Evolutionary conservation across 1,140 invertebrate genomes (phyloP), one percentile per base, ranked within the genome.

Genomic region (Bombus consobrinus): DNA sequence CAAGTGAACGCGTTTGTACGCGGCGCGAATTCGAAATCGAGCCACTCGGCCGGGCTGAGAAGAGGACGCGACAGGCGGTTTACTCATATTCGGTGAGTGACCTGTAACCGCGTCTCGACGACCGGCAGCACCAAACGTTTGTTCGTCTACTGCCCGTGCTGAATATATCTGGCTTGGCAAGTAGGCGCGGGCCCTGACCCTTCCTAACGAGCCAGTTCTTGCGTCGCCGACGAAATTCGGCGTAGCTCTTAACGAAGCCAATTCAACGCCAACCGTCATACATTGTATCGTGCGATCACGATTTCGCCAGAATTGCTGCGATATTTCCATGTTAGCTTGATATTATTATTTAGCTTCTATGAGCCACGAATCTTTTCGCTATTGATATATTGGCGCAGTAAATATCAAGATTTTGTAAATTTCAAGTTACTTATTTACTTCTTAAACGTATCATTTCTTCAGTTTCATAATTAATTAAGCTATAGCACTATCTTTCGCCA

Each of bases 71-170:
- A 88, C 90, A 85, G 87, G 78, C 88, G 84, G 88, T 90, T 91
- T 92, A 88, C 91, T 94, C 91, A 93, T 95, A 95, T 95, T 95
- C 94, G 94, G 94, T 94, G 94, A 94, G 92, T 94, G 94, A 95
- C 94, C 94, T 92, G 93, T 90, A 81, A 91, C 92, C 91, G 86
- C 91, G 91, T 93, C 92, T 93, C 92, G 90, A 93, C 92, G 91
- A 93, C 91, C 91, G 89, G 86, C 92, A 93, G 87, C 88, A 77
- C 92, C 92, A 93, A 94, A 94, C 93, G 93, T 94, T 94, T 92
- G 92, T 92, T 80, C 90, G 81, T 85, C 89, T 94, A 95, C 94
- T 95, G 94, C 83, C 92, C 92, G 90, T 87, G 89, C 94, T 94
- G 94, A 95, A 95, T 94, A 95, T 95, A 94, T 95, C 91, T 28